Base-by-base conservation (phyloP, 2,797 vertebrate genomes). In the Hyperoplus immaculatus region DNA sequence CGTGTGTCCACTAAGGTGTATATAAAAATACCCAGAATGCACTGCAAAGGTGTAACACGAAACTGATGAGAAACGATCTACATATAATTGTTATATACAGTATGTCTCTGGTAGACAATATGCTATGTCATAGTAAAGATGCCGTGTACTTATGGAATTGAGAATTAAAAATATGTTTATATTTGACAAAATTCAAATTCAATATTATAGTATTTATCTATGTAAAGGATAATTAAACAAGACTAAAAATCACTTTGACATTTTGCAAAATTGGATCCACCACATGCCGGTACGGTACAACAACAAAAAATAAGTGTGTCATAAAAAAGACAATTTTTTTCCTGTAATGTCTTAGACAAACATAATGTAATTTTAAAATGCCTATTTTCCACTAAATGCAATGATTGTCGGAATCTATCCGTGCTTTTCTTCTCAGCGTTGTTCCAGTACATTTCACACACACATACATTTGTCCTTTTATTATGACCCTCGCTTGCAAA, bases 41-140 rank as follows among this genome's bases (percentile, higher is more conserved):
- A 41, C 39, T 47, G 53, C 2, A 8, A 18, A 69, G 57, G 59
- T 47, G 58, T 47, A 69, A 84, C 54, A 54, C 54, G 42, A 64
- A 60, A 72, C 50, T 66, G 75, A 75, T 18, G 11, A 64, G 13
- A 69, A 53, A 46, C 38, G 67, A 58, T 56, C 60, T 56, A 16
- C 16, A 38, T 43, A 42, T 63, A 12, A 29, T 62, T 60, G 9
- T 21, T 62, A 8, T 43, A 43, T 59, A 29, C 29, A 29, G 29
- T 29, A 70, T 62, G 39, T 64, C 3, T 14, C 39, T 43, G 8
- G 39, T 14, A 29, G 47, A 59, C 59, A 39, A 10, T 29, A 29
- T 29, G 29, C 29, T 29, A 29, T 29, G 29, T 29, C 29, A 29
- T 29, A 29, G 29, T 29, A 29, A 29, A 29, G 29, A 29, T 29